A percentile compares a stretch with the other conserved stretches of the same genome.
Evolutionary conservation across 2,113 vertebrate genomes (phyloP).

Genomic region (Sterrhoptilus dennistouni): DNA sequence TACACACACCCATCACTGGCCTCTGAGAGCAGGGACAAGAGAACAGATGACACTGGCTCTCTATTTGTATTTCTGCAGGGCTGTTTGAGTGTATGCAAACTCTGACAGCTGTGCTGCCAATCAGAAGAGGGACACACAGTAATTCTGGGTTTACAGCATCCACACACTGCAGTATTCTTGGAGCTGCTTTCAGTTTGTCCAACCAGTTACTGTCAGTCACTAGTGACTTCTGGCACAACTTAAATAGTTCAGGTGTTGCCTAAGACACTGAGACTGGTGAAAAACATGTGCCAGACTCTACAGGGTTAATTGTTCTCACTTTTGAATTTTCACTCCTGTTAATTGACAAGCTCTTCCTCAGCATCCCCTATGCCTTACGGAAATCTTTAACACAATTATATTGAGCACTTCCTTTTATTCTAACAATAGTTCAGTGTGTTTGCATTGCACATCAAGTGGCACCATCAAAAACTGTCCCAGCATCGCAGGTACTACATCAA

Average conservation of each 20-base stretch:
- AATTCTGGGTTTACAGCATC: neutral
- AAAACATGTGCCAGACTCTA: neutral
- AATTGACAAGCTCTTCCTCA: constrained; percentile 26
- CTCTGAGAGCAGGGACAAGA: neutral
- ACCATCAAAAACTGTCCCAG: neutral
- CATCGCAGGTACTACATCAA: neutral
- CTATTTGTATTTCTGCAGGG: neutral
- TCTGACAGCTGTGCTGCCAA: neutral
- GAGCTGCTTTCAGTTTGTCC: neutral
- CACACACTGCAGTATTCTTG: neutral
- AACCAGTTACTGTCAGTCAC: neutral
- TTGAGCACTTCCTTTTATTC: constrained; percentile 17
- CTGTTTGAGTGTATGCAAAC: neutral
- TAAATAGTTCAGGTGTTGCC: neutral
- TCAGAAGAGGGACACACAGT: neutral
- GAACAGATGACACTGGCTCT: neutral
- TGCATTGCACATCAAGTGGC: neutral
- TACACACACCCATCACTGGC: rapidly evolving
- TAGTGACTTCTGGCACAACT: neutral
- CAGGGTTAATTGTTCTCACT: neutral
- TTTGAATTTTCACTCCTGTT: constrained; percentile 10
- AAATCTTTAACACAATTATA: constrained; percentile 35
- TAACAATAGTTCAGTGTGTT: neutral
- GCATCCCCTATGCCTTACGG: neutral
- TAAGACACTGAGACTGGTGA: neutral